These are phyloP conservation scores for Bombus ignitus DNA, from an alignment of 1,140 invertebrate species.

Conservation along the genomic window DNA sequence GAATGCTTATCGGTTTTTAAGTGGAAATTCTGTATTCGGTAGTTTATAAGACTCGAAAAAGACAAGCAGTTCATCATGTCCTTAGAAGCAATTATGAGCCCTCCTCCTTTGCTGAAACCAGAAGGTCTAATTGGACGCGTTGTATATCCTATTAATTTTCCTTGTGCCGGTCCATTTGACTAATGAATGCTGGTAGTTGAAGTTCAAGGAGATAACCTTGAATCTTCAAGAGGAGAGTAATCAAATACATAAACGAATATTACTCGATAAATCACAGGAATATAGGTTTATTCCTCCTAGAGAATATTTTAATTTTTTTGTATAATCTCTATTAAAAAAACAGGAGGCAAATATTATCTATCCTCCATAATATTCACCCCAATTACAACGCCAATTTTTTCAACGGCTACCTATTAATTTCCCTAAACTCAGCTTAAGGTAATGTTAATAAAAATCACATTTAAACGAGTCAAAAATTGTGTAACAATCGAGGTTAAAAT, in stretches of 20 bases:
- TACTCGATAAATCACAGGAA: background rate
- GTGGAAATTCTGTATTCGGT: background rate
- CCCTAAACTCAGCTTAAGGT: background rate
- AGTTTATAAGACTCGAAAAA: background rate
- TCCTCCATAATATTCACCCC: background rate
- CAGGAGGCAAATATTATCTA: background rate
- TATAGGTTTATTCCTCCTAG: no score
- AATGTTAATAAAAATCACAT: background rate
- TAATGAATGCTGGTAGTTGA: conserved; percentile 59
- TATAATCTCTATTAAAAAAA: background rate
- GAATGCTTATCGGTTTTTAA: background rate
- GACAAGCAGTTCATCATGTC: background rate
- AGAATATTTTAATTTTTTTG: no score
- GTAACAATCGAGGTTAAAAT: background rate
- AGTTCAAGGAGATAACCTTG: conserved; percentile 4
- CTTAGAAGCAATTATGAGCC: conserved; percentile 20
- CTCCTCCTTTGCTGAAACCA: conserved; percentile 59
- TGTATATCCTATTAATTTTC: conserved; percentile 65
- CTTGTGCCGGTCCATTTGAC: conserved; percentile 60
- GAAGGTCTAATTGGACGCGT: conserved; percentile 35
- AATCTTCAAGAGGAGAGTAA: conserved; percentile 11
- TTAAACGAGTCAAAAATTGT: background rate
- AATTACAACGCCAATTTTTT: background rate
- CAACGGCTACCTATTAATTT: background rate
- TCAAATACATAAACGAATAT: background rate